Evolutionary conservation across 2,888 invertebrate genomes (phyloP).

Genomic region (Caradrina kadenii): DNA sequence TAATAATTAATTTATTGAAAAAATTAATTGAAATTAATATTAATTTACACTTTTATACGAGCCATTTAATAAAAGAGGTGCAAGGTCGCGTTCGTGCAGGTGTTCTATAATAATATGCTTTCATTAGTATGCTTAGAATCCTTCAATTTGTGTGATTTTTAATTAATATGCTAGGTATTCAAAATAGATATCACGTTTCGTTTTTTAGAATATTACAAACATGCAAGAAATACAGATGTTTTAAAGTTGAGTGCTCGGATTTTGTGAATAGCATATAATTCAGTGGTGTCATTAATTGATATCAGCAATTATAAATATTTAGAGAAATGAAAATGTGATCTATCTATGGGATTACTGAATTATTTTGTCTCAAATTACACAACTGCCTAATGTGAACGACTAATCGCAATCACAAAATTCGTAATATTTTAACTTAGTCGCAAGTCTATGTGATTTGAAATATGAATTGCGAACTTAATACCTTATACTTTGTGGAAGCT

Average conservation of each 20-base stretch:
- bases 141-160: constrained; percentile 9
- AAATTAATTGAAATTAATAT: not conserved
- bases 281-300: constrained; percentile 17
- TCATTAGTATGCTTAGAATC: constrained; percentile 4
- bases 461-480: constrained; percentile 65
- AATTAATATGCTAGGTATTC: not conserved
- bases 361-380: not conserved
- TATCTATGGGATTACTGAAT: not conserved
- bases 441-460: constrained; percentile 52
- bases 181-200: constrained; percentile 2
- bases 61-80: constrained; percentile 9
- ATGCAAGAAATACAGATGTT: not conserved
- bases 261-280: not conserved
- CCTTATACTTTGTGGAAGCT: constrained; percentile 68
- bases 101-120: constrained; percentile 10
- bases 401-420: constrained; percentile 28
- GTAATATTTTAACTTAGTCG: constrained; percentile 39
- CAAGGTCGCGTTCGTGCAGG: constrained; percentile 21
- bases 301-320: not conserved
- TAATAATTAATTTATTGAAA: not conserved
- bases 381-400: not conserved
- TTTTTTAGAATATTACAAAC: not conserved
- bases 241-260: not conserved
- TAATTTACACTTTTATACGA: not conserved
- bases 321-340: not conserved